Percentiles rank a stretch among this genome's conserved stretches.
Conservation (phyloP, 1,140 invertebrate species). For the Archegozetes longisetosus region DNA sequence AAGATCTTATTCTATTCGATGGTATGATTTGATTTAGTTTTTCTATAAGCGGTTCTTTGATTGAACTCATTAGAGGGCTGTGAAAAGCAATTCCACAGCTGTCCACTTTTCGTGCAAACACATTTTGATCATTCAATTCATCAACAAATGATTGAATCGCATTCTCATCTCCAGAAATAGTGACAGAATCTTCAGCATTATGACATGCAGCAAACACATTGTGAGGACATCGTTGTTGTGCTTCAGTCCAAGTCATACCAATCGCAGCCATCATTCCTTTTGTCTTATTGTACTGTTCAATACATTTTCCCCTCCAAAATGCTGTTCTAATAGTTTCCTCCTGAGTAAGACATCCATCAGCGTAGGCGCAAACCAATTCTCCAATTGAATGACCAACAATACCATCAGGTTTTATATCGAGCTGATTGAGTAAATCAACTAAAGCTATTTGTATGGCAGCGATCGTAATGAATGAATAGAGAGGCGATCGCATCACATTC, state of each 20-base stretch:
- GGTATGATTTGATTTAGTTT: slow-evolving; percentile 61
- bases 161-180: slow-evolving; percentile 65
- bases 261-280: slow-evolving; percentile 72
- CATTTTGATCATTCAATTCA: slow-evolving; percentile 41
- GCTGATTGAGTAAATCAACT: slow-evolving; percentile 55
- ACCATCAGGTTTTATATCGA: slow-evolving; percentile 71
- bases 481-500: neutral
- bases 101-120: slow-evolving; percentile 74
- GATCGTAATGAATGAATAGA: slow-evolving; percentile 62
- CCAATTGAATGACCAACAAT: slow-evolving; percentile 92
- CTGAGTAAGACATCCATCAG: slow-evolving; percentile 76
- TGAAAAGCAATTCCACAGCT: slow-evolving; percentile 83
- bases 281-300: slow-evolving; percentile 23
- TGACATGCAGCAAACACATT: slow-evolving; percentile 78
- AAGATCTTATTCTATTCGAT: slow-evolving; percentile 52
- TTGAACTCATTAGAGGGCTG: slow-evolving; percentile 70
- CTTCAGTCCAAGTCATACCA: slow-evolving; percentile 67
- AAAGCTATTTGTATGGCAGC: slow-evolving; percentile 86
- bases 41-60: slow-evolving; percentile 56
- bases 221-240: slow-evolving; percentile 47
- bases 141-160: slow-evolving; percentile 51
- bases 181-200: slow-evolving; percentile 79
- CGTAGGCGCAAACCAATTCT: slow-evolving; percentile 88
- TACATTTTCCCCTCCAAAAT: slow-evolving; percentile 67
- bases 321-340: slow-evolving; percentile 81